Evolutionary conservation across 2,113 vertebrate genomes (phyloP), one percentile per base, ranked within the genome.

Genomic region (Tichodroma muraria): DNA sequence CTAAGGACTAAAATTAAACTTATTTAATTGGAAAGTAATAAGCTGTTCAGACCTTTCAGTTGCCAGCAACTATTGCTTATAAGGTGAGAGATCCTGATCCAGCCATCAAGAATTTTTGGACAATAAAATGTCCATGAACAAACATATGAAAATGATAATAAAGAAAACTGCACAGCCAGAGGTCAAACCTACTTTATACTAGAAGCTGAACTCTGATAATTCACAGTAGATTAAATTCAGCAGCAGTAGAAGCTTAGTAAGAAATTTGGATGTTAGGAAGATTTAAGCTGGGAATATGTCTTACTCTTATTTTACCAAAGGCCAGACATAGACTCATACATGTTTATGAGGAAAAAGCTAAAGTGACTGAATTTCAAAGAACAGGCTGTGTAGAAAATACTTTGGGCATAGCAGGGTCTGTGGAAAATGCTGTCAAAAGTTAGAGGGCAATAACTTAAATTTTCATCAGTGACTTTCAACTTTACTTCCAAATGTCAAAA

Each of bases 361-460:
- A 97, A 94, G 61, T 79, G 61, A 89, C 88, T 94, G 95, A 93
- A 95, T 94, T 95, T 94, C 85, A 92, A 91, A 94, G 83, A 89
- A 97, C 42, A 31, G n/a, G 31, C 61, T 84, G 25, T 0, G 5
- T 50, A 89, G 89, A 87, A 94, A 93, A 81, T 87, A 90, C 65
- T 78, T 81, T 42, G 61, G 80, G 40, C 57, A 94, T 76, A 79
- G 65, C 65, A 61, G 37, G 31, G 53, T 84, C 86, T 88, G 6
- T 82, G 93, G 91, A 92, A 97, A 95, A 90, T n/a, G 80, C 85
- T 86, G 88, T 88, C 92, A 92, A 90, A 94, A 94, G 94, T 96
- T 96, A 81, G 95, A 96, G 80, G 80, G 92, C 77, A 94, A 84
- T 92, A 96, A 96, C 90, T 92, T 83, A 92, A 94, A 95, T 90